A percentile compares a stretch with the other conserved stretches of the same genome.
Conservation (phyloP, 2,888 invertebrate genomes). For the Stegophylla sp. region DNA sequence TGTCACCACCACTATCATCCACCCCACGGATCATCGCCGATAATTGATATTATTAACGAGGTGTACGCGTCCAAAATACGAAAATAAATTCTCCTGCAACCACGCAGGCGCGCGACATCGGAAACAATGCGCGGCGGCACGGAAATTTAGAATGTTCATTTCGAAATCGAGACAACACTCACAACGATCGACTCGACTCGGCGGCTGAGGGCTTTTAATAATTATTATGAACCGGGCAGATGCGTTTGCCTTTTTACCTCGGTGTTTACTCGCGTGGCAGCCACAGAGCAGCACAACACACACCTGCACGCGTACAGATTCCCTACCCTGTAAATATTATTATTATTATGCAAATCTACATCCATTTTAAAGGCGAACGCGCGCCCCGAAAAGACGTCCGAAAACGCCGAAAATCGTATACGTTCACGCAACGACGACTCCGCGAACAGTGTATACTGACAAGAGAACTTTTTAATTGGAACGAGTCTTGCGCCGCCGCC, state of each 20-base stretch:
- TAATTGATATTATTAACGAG: constrained; percentile 47
- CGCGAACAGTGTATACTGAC: neutral
- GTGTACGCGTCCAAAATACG: constrained; percentile 33
- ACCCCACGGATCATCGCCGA: constrained; percentile 8
- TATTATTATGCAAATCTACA: no score
- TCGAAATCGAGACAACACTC: constrained; percentile 25
- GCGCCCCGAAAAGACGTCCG: constrained; percentile 5
- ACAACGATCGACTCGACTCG: constrained; percentile 10
- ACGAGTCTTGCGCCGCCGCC: neutral
- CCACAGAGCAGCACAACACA: no score
- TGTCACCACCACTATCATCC: no score
- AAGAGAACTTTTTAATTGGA: constrained; percentile 55
- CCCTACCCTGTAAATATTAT: no score
- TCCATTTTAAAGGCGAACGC: no score
- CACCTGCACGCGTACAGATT: constrained; percentile 2
- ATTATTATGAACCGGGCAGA: constrained; percentile 45
- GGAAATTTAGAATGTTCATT: constrained; percentile 35
- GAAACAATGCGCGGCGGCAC: constrained; percentile 3
- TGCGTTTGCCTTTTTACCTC: constrained; percentile 51
- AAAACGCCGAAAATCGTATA: constrained; percentile 37
- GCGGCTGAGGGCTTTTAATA: constrained; percentile 23
- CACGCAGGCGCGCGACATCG: neutral
- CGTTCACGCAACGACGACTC: constrained; percentile 33
- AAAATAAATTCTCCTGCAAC: constrained; percentile 15
- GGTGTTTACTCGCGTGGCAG: constrained; percentile 21